Percentiles rank a stretch among this genome's conserved stretches.
These are phyloP conservation scores for Mizuhopecten yessoensis DNA, from an alignment of 1,140 invertebrate genomes.

Conservation along the genomic window DNA sequence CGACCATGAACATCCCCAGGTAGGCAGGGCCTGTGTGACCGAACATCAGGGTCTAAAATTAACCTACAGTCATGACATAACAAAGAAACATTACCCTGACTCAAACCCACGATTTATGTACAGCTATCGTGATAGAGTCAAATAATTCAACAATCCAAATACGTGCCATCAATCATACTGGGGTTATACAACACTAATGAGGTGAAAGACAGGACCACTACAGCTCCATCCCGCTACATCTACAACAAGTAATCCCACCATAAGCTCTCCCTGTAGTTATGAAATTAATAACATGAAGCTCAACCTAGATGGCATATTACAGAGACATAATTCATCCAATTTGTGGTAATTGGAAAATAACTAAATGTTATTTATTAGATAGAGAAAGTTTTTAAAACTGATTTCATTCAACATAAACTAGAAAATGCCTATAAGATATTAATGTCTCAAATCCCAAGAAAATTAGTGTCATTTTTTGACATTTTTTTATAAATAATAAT, in stretches of 20 bases:
- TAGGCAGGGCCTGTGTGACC: background rate
- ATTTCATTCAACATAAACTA: too few species aligned
- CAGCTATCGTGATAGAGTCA: constrained; percentile 7
- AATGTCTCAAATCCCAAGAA: too few species aligned
- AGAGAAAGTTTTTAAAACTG: background rate
- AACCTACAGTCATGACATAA: constrained; percentile 33
- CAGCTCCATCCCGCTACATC: background rate
- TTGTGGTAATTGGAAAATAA: constrained; percentile 34
- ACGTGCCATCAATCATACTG: constrained; percentile 3
- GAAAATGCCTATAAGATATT: too few species aligned
- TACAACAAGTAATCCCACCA: background rate
- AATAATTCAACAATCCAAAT: constrained; percentile 36
- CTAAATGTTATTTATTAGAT: constrained; percentile 29
- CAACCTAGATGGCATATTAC: background rate
- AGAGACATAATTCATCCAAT: background rate
- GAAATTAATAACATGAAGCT: background rate
- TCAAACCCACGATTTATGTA: constrained; percentile 38
- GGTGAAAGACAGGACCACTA: background rate
- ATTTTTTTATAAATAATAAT: too few species aligned
- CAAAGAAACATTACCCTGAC: constrained; percentile 38
- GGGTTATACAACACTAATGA: background rate
- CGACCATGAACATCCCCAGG: background rate
- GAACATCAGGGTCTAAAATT: background rate
- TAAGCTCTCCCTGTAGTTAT: constrained; percentile 5
- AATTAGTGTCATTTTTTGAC: too few species aligned